These are phyloP conservation scores for Corydoras sp. DNA, from an alignment of 2,113 vertebrate genomes.

Conservation along the genomic window DNA sequence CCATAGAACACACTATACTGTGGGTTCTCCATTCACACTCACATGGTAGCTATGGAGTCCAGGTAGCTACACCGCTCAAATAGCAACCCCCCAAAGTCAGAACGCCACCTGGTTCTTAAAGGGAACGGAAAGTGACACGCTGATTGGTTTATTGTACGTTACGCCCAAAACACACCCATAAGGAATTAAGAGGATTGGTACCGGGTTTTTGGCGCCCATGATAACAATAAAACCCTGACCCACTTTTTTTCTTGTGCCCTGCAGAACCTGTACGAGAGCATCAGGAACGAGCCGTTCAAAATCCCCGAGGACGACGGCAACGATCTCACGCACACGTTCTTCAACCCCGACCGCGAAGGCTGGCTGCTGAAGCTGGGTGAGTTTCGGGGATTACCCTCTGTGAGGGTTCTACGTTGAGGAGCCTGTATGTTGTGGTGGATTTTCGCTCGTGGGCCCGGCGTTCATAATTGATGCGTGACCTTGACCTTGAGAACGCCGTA, in stretches of 20 bases:
- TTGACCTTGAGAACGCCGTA: slow-evolving; percentile 43
- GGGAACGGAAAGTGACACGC: too few species aligned
- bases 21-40: too few species aligned
- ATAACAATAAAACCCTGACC: background rate
- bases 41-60: too few species aligned
- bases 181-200: too few species aligned
- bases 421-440: slow-evolving; percentile 9
- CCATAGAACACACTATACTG: too few species aligned
- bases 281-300: slow-evolving; percentile 97
- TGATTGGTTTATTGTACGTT: background rate
- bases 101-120: too few species aligned
- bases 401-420: background rate
- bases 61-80: too few species aligned
- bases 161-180: too few species aligned
- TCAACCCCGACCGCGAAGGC: slow-evolving; percentile 95
- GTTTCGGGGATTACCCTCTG: slow-evolving; percentile 35
- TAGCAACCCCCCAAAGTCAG: too few species aligned
- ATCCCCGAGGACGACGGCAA: slow-evolving; percentile 96
- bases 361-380: slow-evolving; percentile 96
- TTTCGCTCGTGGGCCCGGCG: slow-evolving; percentile 29
- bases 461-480: slow-evolving; percentile 50
- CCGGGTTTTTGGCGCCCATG: too few species aligned
- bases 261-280: slow-evolving; percentile 97
- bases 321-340: slow-evolving; percentile 97
- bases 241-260: background rate